Evolutionary conservation across 2,888 invertebrate species (phyloP), one percentile per base, ranked within the genome.

Genomic region (Dendrolimus pini): DNA sequence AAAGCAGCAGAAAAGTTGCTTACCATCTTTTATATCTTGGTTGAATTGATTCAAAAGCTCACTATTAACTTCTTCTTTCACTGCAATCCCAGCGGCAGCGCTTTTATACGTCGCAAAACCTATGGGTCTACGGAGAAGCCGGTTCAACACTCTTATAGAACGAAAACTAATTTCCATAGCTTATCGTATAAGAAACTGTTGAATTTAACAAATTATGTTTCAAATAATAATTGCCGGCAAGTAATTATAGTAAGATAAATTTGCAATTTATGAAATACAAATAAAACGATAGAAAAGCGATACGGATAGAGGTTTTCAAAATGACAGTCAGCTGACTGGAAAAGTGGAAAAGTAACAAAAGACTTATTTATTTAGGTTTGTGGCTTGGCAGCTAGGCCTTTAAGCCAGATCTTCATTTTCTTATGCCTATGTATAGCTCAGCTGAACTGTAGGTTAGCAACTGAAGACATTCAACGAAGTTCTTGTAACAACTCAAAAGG

Each of bases 1-100:
- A 18, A 18, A 18, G 2, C 30, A 30, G 30, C 6, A 30, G 0
- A 3, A 30, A 30, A 30, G 30, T 30, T 30, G 61, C 78, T 73
- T 70, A 88, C 89, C 89, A 61, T 79, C 72, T 70, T 75, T 77
- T 54, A 80, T 85, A 59, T 89, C 89, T 59, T 72, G 71, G 61
- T 90, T 89, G 60, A 80, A 88, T 7, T 75, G 64, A 58, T 74
- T 82, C 54, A 89, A 59, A 10, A 89, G 65, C 56, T 82, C 84
- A 0, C 71, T 63, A 60, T 81, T 85, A 2, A 73, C 61, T 59
- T 89, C 82, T 68, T 85, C 87, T 61, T 86, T 83, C 1, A 78
- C 72, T 47, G 80, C 78, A 41, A 80, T 69, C 52, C 74, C 77
- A 12, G 82, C 75, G 57, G 79, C 75, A 57, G 79, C 63, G 68